Evolutionary conservation across 1,140 invertebrate species (phyloP), one percentile per base, ranked within the genome.

Genomic region (Holotrichia oblita): DNA sequence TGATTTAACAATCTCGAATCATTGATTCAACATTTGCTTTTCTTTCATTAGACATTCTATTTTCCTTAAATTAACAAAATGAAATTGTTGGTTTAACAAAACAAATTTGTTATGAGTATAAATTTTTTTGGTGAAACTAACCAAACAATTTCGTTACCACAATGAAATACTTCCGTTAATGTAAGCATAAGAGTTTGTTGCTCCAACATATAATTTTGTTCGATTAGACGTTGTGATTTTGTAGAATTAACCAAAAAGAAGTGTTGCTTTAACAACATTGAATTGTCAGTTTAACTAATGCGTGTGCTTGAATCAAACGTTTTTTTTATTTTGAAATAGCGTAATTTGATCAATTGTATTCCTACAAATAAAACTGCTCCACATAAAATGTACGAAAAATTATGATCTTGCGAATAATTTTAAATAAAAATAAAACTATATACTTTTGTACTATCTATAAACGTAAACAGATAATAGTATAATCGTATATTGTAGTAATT

Each of bases 271-370:
- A 3, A 48, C 44, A 8, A 48, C 44, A 48, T 48, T 48, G n/a
- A 48, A 48, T 48, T 48, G 10, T 48, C 44, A 48, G 7, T 48
- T 48, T 48, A 48, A 48, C 44, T 48, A 48, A 48, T 48, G 44
- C 44, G 0, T 48, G 44, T 48, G 44, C 44, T 48, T 48, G 44
- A 48, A 48, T 48, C 44, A 48, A 48, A 48, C 44, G 44, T 48
- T 48, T 48, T 48, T 48, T 14, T 48, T n/a, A n/a, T n/a, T n/a
- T n/a, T n/a, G n/a, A n/a, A n/a, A n/a, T n/a, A n/a, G n/a, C n/a
- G n/a, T n/a, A n/a, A n/a, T n/a, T n/a, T n/a, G n/a, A n/a, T n/a
- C n/a, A n/a, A n/a, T n/a, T n/a, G n/a, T n/a, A n/a, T n/a, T n/a
- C n/a, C n/a, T n/a, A n/a, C n/a, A n/a, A n/a, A n/a, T n/a, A n/a